phyloP scores from a whole-genome alignment of 2,113 vertebrate species.

The Addax nasomaculatus region DNA sequence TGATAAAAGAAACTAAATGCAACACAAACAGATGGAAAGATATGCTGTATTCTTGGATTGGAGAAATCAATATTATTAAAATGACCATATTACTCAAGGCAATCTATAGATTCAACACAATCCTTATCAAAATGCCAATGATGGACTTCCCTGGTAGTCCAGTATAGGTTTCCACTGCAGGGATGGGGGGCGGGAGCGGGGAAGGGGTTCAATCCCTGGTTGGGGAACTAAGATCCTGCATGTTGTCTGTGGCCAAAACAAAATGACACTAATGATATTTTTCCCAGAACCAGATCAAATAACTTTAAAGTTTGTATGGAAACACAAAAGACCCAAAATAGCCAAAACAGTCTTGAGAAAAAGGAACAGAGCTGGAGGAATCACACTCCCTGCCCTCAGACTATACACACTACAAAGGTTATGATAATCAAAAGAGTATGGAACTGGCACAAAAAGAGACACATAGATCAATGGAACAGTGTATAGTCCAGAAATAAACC shows the following conservation, averaged over 20 bases:
- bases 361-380: not conserved
- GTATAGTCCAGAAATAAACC: not conserved
- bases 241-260: not conserved
- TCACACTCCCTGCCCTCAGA: not conserved
- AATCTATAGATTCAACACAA: not conserved
- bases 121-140: not conserved
- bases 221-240: not conserved
- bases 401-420: not conserved
- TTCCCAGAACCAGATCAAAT: not conserved
- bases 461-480: not conserved
- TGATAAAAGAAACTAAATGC: not conserved
- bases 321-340: not conserved
- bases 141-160: not conserved
- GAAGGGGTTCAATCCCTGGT: not conserved
- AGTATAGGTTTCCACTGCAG: not conserved
- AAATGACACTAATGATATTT: not conserved
- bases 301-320: not conserved
- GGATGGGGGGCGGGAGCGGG: fast-evolving
- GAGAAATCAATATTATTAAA: not conserved
- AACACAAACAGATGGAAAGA: not conserved
- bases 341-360: not conserved
- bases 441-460: not conserved
- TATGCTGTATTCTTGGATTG: not conserved
- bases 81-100: not conserved
- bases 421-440: not conserved